Base-by-base conservation (phyloP, 2,797 vertebrate species). In the Phalloptychus januarius region DNA sequence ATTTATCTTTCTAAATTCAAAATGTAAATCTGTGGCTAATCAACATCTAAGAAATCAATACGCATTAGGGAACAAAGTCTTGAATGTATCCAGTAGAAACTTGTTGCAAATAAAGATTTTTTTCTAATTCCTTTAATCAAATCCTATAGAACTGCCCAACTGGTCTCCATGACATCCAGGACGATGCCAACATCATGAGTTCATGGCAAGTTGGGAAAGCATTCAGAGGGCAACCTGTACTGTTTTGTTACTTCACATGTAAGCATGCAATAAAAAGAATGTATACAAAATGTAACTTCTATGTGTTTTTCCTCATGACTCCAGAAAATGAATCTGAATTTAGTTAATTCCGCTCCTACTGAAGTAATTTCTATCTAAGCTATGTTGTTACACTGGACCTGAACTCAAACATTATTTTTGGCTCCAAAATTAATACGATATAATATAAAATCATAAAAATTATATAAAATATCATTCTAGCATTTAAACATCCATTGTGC, bases 331-430 rank as follows among this genome's bases (percentile, higher is more conserved):
- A 1, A 56, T n/a, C 52, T n/a, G 52, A 56, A n/a, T n/a, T 56
- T 11, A 31, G 4, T 31, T 61, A 31, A 7, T 33, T 85, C 74
- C 83, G 78, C 85, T 78, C 74, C 88, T 81, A 61, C 69, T 78
- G 79, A 48, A 72, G 10, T 18, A 7, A 71, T 33, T 31, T 15
- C 46, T 36, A n/a, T 31, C 23, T 25, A 72, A 72, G 20, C 45
- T 36, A 52, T 38, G 10, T 46, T 11, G 36, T 63, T 7, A 7
- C 58, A 16, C 18, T 25, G 18, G 23, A 67, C 40, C 58, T 33
- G 2, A 33, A 67, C 31, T 7, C 31, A 33, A 25, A 40, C 10
- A 40, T 38, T 36, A 25, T 12, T 69, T 40, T 69, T 44, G 65
- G 23, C 25, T 40, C 63, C 36, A 67, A 42, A 65, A 38, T 38